Evolutionary conservation across 2,888 invertebrate genomes (phyloP).

Genomic region (Caenorhabditis afra): DNA sequence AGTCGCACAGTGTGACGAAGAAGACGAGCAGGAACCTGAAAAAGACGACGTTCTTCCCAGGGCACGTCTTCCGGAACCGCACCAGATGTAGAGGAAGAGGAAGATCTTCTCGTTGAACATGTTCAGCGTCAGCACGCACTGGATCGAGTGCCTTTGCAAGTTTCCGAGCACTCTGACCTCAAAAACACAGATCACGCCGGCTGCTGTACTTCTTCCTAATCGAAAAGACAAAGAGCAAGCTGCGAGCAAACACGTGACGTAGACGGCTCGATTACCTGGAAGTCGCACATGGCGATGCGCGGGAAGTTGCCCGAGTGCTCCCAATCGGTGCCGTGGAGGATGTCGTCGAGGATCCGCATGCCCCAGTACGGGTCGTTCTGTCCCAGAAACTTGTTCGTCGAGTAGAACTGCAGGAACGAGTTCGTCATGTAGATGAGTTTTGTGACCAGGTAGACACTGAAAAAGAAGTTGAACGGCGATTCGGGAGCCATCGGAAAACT

Average conservation of each 20-base stretch:
- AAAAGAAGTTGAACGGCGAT: conserved; percentile 23
- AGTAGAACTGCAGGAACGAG: conserved; percentile 76
- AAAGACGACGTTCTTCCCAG: background rate
- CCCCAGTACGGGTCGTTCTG: conserved; percentile 77
- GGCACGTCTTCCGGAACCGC: background rate
- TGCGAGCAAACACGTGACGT: conserved; percentile 25
- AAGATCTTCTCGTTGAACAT: conserved; percentile 80
- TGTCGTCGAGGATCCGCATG: conserved; percentile 72
- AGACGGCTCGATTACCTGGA: conserved; percentile 65
- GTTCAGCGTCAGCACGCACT: conserved; percentile 71
- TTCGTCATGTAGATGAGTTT: conserved; percentile 78
- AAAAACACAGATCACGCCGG: conserved; percentile 33
- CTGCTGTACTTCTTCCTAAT: conserved; percentile 32
- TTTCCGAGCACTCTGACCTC: conserved; percentile 67
- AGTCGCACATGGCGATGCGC: conserved; percentile 79
- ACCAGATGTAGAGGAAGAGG: conserved; percentile 77
- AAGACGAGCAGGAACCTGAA: conserved; percentile 59
- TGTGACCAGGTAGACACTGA: conserved; percentile 74
- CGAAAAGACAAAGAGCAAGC: conserved; percentile 51
- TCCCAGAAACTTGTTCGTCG: conserved; percentile 77
- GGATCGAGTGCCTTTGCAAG: conserved; percentile 70
- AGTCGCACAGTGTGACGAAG: conserved; percentile 55
- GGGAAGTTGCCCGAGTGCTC: conserved; percentile 79
- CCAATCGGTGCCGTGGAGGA: conserved; percentile 77
- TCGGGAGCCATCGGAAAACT: too few species aligned